phyloP scores from a whole-genome alignment of 2,797 vertebrate species.

The Melopsittacus undulatus region DNA sequence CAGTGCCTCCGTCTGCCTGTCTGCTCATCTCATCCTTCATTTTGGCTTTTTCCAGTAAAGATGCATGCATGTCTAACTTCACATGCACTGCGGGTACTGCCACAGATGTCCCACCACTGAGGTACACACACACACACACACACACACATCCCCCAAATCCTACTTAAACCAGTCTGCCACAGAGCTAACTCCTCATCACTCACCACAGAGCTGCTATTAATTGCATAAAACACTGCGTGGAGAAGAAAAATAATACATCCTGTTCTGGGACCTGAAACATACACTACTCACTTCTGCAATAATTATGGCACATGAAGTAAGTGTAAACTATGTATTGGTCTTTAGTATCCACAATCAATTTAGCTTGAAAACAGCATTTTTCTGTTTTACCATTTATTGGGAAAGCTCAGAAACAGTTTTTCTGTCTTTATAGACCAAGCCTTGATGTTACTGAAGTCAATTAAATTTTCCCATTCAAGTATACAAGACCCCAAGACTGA shows the following conservation, averaged over 20 bases:
- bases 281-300: neutral
- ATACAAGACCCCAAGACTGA: neutral
- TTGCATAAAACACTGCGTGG: neutral
- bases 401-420: neutral
- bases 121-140: no score
- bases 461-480: neutral
- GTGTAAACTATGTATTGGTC: neutral
- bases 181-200: neutral
- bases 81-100: neutral
- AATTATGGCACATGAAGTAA: neutral
- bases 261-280: neutral
- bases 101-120: accelerated
- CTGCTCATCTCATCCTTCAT: neutral
- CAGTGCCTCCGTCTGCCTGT: neutral
- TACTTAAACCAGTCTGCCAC: neutral
- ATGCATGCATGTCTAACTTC: accelerated
- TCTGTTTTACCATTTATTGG: neutral
- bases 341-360: neutral
- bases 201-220: neutral
- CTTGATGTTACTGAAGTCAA: neutral
- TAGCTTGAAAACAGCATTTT: neutral
- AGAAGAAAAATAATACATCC: neutral
- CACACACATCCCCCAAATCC: neutral
- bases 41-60: neutral
- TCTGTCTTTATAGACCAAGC: neutral